A percentile compares a stretch with the other conserved stretches of the same genome.
These are phyloP conservation scores for Cyprinella venusta DNA, from an alignment of 2,797 vertebrate species.

Conservation along the genomic window DNA sequence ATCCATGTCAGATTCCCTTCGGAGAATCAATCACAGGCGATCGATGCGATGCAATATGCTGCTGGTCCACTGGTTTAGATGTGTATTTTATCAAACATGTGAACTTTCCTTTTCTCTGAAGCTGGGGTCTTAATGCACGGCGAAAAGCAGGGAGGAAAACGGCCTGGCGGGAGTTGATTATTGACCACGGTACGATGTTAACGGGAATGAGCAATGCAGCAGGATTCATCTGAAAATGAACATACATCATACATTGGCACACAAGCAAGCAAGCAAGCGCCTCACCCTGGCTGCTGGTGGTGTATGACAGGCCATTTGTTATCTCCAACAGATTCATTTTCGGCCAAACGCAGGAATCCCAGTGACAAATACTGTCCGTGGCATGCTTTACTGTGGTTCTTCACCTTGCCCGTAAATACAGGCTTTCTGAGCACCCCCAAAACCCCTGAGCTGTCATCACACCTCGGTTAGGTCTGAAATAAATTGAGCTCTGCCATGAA, in stretches of 20 bases:
- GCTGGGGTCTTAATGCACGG: constrained; percentile 45
- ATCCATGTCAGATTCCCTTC: constrained; percentile 65
- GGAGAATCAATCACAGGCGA: constrained; percentile 66
- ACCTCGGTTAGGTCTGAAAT: constrained; percentile 17
- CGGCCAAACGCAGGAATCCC: constrained; percentile 53
- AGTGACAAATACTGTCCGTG: constrained; percentile 47
- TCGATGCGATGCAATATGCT: constrained; percentile 64
- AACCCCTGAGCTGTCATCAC: constrained; percentile 17
- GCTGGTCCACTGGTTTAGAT: constrained; percentile 57
- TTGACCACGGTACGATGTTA: constrained; percentile 54
- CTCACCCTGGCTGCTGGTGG: constrained; percentile 14
- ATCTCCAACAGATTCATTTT: constrained; percentile 64
- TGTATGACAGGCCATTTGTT: constrained; percentile 48
- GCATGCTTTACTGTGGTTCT: constrained; percentile 31
- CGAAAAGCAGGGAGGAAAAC: constrained; percentile 49
- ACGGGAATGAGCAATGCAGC: constrained; percentile 50
- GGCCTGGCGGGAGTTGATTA: constrained; percentile 52
- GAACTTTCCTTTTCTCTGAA: constrained; percentile 38
- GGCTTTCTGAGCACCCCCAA: constrained; percentile 1
- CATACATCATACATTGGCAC: constrained; percentile 21
- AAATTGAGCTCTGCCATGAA: constrained; percentile 34
- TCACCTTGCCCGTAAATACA: constrained; percentile 43
- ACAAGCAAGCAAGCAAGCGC: constrained; percentile 13
- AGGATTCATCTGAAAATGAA: constrained; percentile 53
- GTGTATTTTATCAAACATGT: constrained; percentile 66